phyloP scores from a whole-genome alignment of 2,888 invertebrate genomes.

The Ectobius pallidus region DNA sequence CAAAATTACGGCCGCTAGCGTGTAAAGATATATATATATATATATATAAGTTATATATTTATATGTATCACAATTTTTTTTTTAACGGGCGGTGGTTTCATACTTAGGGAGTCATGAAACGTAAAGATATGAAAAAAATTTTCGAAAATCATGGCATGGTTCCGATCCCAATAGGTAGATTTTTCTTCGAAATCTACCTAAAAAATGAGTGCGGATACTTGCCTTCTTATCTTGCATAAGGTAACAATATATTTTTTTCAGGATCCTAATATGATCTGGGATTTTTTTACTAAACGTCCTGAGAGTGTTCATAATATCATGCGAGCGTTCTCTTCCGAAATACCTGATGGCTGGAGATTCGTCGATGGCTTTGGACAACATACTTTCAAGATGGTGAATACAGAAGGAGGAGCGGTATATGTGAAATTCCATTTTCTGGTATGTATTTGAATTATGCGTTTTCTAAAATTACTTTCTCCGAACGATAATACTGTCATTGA shows the following conservation, averaged over 20 bases:
- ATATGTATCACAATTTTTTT: no score
- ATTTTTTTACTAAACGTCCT: background rate
- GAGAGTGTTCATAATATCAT: background rate
- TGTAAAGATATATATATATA: no score
- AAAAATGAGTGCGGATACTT: background rate
- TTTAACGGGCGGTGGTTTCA: background rate
- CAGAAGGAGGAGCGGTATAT: background rate
- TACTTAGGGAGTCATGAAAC: background rate
- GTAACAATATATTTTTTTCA: background rate
- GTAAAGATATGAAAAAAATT: no score
- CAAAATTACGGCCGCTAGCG: no score
- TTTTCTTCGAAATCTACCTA: no score
- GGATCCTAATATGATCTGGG: background rate
- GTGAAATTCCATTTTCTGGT: background rate
- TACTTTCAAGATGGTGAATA: background rate
- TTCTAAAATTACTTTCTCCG: no score
- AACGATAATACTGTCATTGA: no score
- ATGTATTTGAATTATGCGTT: no score
- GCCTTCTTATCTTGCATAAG: background rate
- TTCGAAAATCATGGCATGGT: no score
- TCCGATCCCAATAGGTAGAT: no score
- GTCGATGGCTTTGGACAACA: background rate
- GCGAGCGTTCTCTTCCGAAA: background rate
- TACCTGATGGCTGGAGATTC: background rate
- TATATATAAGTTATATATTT: no score